Evolutionary conservation across 2,797 vertebrate species (phyloP), one percentile per base, ranked within the genome.

Genomic region (Pachyuromys duprasi): DNA sequence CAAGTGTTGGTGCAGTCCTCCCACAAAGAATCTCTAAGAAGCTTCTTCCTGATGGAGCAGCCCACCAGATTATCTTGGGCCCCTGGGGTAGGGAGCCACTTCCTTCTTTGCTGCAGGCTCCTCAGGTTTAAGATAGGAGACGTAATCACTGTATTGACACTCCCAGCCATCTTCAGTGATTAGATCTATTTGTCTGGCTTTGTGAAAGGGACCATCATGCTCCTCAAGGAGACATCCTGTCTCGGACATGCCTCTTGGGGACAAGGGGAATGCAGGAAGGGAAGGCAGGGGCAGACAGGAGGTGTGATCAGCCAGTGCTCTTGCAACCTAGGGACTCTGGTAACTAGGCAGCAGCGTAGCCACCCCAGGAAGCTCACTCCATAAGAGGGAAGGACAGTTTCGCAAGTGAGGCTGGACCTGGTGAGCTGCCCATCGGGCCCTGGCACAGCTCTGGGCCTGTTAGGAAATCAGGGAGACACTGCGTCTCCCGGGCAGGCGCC

Each of bases 401-500:
- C 74, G 33, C 97, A 98, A 98, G 93, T 0, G 0, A 83, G 86
- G 67, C 87, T 62, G 93, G 96, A 96, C 96, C 90, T 98, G 97
- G 78, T 80, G 65, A 93, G 97, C 96, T 89, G 97, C 97, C 3
- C 0, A 86, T 93, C 65, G 87, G 95, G 97, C 97, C 94, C 98
- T 98, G 98, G 98, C 98, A 98, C 76, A 0, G 92, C 22, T 13
- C 97, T 91, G 78, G 70, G 69, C 96, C 97, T 98, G 95, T 98
- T 98, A 98, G 98, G 98, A 98, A 98, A 98, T 97, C 97, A 70
- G 95, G 98, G 97, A 98, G 98, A 97, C 98, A 89, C 98, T 98
- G 98, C 98, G 98, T 98, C 98, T 98, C 97, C 98, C 98, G 96
- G 97, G 97, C 98, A 97, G 98, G 97, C 97, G 95, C 97, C 97